phyloP scores from a whole-genome alignment of 37 sponge, comb jelly and placozoan species.

The Hexactinellida sp. region DNA sequence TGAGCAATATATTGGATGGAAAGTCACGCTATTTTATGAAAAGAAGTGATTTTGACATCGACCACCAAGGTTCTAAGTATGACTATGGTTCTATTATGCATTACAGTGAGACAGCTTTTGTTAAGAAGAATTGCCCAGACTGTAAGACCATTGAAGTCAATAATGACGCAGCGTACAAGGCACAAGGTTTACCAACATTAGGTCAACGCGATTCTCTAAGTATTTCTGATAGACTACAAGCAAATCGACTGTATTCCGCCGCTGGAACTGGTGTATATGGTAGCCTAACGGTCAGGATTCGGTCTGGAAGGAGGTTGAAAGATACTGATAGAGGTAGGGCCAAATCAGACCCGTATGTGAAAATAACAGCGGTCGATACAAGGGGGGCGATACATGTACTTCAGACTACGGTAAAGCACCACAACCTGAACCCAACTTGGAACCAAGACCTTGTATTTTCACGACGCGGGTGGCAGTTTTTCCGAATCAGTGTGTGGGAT shows the following conservation, averaged over 20 bases:
- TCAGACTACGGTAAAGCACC: not conserved
- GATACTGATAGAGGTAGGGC: not conserved
- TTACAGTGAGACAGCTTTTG: not conserved
- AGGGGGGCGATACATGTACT: not conserved
- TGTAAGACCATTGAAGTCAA: not conserved
- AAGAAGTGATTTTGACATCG: not conserved
- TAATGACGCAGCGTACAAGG: not conserved
- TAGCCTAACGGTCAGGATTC: not conserved
- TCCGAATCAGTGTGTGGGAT: not conserved
- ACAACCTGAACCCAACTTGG: not conserved
- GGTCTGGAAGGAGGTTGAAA: not conserved
- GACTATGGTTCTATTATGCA: conserved; percentile 26
- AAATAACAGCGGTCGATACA: not conserved
- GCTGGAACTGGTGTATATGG: not conserved
- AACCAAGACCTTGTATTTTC: not conserved
- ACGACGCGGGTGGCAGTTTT: not conserved
- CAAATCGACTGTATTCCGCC: not conserved
- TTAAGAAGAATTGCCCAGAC: not conserved
- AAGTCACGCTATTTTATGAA: not conserved
- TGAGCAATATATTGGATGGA: not conserved
- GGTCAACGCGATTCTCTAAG: not conserved
- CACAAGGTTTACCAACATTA: not conserved
- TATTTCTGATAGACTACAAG: not conserved
- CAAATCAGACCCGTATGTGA: not conserved
- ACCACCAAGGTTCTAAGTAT: not conserved